Conservation (phyloP, 2,113 vertebrate genomes). For the Leucoraja erinaceus region DNA sequence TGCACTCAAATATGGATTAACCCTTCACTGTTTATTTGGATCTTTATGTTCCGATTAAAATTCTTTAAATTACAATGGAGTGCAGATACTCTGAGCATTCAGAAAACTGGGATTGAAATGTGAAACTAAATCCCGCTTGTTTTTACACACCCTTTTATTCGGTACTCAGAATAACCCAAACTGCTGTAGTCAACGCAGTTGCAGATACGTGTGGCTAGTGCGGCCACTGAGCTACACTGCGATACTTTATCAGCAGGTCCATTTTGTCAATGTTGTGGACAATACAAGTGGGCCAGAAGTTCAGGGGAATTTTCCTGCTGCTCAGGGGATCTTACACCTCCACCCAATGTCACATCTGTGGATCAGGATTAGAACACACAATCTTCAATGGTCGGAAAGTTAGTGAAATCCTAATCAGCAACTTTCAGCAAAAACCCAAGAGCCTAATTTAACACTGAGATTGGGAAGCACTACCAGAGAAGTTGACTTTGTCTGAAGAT, state of each 20-base stretch:
- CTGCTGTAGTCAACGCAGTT: too few relatives aligned
- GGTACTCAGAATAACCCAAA: background rate
- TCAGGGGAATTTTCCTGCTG: background rate
- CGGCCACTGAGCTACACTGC: background rate
- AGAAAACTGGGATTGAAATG: background rate
- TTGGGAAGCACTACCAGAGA: background rate
- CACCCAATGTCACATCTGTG: background rate
- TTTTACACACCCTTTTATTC: background rate
- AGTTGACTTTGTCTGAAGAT: background rate
- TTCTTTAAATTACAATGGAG: background rate
- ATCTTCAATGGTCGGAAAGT: too few relatives aligned
- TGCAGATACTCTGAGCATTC: background rate
- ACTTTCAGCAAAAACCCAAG: background rate
- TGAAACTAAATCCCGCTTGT: too few relatives aligned
- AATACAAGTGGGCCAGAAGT: background rate
- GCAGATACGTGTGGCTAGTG: too few relatives aligned
- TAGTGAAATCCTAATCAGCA: background rate
- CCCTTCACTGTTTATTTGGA: too few relatives aligned
- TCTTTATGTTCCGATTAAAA: background rate
- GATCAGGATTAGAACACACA: background rate
- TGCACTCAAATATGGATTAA: too few relatives aligned
- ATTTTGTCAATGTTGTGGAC: background rate
- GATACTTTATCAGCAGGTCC: background rate
- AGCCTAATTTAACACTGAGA: background rate
- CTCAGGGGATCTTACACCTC: background rate